These are phyloP conservation scores for Cyprinodon variegatus DNA, from an alignment of 2,113 vertebrate genomes.

Conservation along the genomic window DNA sequence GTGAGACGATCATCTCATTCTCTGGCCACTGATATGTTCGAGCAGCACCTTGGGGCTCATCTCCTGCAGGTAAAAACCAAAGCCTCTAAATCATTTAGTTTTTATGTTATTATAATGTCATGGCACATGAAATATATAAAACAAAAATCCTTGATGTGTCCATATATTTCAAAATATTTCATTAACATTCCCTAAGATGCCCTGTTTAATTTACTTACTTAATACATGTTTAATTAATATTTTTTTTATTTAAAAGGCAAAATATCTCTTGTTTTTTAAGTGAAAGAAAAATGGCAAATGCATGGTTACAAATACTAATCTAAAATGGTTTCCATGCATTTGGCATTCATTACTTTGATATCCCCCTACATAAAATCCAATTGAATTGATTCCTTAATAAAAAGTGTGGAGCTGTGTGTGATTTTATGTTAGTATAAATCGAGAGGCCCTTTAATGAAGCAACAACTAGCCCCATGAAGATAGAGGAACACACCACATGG, in stretches of 20 bases:
- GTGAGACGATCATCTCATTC: constrained; percentile 73
- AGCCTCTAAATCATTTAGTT: background rate
- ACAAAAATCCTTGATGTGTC: background rate
- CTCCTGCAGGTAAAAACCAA: constrained; percentile 85
- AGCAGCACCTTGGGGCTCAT: constrained; percentile 89
- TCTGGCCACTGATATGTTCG: constrained; percentile 86
- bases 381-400: background rate
- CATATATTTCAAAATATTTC: background rate
- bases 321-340: background rate
- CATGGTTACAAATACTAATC: background rate
- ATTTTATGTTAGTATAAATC: background rate
- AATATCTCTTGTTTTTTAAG: background rate
- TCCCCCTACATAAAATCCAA: background rate
- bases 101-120: background rate
- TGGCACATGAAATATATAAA: background rate
- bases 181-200: background rate
- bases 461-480: background rate
- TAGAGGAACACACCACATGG: background rate
- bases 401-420: background rate
- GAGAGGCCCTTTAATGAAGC: background rate
- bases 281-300: background rate
- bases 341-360: background rate
- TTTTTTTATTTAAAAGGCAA: background rate
- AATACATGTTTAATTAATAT: background rate
- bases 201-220: background rate